These are phyloP conservation scores for Calyptommatus sinebrachiatus DNA, from an alignment of 2,113 vertebrate genomes.

Conservation along the genomic window DNA sequence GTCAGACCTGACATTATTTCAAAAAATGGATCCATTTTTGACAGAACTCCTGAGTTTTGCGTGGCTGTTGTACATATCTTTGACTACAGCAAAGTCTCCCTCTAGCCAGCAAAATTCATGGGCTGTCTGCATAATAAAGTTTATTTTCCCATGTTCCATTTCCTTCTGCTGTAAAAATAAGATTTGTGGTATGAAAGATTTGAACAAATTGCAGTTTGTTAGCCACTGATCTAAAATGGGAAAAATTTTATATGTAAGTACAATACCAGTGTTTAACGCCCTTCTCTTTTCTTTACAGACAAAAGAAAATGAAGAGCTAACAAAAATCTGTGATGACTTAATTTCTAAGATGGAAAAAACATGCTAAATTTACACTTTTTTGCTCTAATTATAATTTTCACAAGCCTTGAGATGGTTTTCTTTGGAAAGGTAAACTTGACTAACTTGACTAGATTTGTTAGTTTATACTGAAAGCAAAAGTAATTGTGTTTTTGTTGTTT, in stretches of 20 bases:
- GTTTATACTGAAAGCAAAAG: background rate
- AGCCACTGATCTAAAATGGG: no score
- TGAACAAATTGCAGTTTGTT: no score
- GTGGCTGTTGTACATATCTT: background rate
- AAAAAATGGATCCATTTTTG: no score
- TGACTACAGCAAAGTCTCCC: background rate
- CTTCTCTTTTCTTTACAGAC: conserved; percentile 59
- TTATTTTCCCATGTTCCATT: background rate
- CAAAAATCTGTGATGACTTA: conserved; percentile 84
- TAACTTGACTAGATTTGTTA: background rate
- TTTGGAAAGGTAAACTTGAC: background rate
- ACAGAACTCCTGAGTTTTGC: no score
- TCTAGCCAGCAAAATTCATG: background rate
- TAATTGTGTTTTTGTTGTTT: background rate
- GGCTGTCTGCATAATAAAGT: background rate
- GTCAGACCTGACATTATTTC: no score
- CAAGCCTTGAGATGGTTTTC: background rate
- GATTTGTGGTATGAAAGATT: background rate
- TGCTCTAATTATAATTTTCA: background rate
- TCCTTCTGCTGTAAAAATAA: background rate
- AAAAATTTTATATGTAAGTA: background rate
- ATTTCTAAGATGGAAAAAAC: conserved; percentile 65
- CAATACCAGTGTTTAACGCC: background rate
- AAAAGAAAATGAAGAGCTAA: conserved; percentile 81
- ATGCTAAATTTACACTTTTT: conserved; percentile 16